Evolutionary conservation across 2,797 vertebrate genomes (phyloP).

Genomic region (Malurus leucopterus): DNA sequence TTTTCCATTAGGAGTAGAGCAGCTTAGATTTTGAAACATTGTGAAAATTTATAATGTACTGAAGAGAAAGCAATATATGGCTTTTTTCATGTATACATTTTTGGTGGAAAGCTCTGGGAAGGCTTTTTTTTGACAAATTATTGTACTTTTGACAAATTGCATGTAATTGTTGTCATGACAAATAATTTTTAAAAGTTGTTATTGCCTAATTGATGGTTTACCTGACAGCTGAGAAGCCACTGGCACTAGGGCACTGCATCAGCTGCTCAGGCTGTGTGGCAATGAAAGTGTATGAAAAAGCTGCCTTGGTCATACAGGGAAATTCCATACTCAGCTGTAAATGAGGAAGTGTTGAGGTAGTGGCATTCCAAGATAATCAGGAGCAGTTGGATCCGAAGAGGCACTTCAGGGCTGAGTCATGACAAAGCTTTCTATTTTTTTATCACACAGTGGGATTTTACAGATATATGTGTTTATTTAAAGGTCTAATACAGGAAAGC

Average conservation of each 20-base stretch:
- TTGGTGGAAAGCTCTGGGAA: neutral
- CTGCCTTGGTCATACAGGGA: neutral
- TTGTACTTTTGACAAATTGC: neutral
- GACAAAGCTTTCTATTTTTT: neutral
- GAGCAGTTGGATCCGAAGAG: neutral
- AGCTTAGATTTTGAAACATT: neutral
- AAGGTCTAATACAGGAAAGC: neutral
- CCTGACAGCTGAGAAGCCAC: neutral
- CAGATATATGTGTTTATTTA: neutral
- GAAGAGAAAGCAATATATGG: neutral
- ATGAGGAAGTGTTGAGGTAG: fast-evolving
- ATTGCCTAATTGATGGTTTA: neutral
- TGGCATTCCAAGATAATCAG: neutral
- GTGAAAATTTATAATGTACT: neutral
- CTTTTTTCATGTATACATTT: neutral
- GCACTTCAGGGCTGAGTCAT: neutral
- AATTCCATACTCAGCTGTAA: neutral
- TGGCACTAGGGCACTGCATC: neutral
- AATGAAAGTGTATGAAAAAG: neutral
- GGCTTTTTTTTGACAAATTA: neutral
- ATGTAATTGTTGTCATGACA: neutral
- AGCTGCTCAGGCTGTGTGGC: neutral
- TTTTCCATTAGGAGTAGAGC: neutral
- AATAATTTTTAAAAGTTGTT: neutral
- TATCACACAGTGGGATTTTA: neutral